Evolutionary conservation across 2,888 invertebrate genomes (phyloP).

Genomic region (Ommatoiulus sabulosus): DNA sequence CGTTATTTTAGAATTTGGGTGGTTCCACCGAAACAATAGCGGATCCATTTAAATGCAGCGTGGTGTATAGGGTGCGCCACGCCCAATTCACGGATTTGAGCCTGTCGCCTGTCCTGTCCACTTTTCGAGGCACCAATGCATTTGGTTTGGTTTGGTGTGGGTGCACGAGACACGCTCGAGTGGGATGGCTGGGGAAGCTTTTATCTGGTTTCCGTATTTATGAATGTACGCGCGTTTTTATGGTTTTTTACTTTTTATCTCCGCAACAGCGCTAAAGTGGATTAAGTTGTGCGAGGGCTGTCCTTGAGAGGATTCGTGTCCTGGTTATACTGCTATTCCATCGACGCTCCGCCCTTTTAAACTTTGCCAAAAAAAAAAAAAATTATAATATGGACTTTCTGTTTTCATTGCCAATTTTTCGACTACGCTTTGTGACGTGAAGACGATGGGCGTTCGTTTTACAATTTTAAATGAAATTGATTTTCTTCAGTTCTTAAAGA

Average conservation of each 20-base stretch:
- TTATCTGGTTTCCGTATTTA: constrained; percentile 23
- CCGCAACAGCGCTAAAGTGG: not conserved
- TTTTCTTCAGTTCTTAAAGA: too few relatives aligned
- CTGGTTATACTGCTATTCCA: not conserved
- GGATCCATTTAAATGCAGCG: not conserved
- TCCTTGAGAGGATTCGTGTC: not conserved
- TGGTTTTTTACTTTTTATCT: not conserved
- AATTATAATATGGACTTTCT: too few relatives aligned
- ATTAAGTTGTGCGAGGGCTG: not conserved
- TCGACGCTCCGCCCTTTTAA: not conserved
- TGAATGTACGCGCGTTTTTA: not conserved
- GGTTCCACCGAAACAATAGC: not conserved
- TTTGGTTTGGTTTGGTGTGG: constrained; percentile 13
- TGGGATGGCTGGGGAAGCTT: constrained; percentile 14
- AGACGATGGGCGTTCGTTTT: too few relatives aligned
- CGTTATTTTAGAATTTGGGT: not conserved
- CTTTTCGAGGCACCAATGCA: not conserved
- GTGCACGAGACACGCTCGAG: constrained; percentile 15
- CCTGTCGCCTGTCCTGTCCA: constrained; percentile 2
- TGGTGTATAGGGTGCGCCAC: not conserved
- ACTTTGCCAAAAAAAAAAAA: too few relatives aligned
- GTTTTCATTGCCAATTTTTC: too few relatives aligned
- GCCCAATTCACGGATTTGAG: not conserved
- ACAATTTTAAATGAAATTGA: too few relatives aligned
- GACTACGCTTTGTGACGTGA: too few relatives aligned